A percentile compares a stretch with the other conserved stretches of the same genome.
These are phyloP conservation scores for Archilochus colubris DNA, from an alignment of 2,113 vertebrate species.

Conservation along the genomic window DNA sequence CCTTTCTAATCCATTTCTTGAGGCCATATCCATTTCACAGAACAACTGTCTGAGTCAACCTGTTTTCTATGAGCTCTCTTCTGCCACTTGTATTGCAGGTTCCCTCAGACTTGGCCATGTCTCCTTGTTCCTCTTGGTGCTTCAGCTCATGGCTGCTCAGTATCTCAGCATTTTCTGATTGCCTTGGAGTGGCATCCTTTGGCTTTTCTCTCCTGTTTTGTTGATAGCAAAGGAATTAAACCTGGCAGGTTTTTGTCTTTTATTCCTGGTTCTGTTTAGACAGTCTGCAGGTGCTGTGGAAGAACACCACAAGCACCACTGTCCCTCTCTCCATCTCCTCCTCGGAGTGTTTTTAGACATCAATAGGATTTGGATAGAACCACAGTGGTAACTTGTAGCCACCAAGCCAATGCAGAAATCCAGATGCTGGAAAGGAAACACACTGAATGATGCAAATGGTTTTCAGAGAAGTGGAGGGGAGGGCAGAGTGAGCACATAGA, in stretches of 20 bases:
- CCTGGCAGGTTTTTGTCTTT: background rate
- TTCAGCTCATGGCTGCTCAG: background rate
- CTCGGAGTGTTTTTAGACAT: background rate
- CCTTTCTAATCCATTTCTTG: background rate
- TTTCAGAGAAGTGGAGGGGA: background rate
- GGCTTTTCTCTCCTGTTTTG: background rate
- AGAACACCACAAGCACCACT: background rate
- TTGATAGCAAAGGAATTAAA: background rate
- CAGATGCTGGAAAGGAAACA: background rate
- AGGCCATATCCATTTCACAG: background rate
- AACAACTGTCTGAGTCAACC: background rate
- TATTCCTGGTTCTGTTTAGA: background rate
- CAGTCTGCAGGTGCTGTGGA: background rate
- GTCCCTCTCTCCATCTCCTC: background rate
- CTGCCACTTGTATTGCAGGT: background rate
- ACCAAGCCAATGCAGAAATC: background rate
- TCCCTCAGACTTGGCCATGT: accelerated
- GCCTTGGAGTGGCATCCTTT: background rate
- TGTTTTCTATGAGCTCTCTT: background rate
- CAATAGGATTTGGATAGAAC: background rate
- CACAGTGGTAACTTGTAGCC: background rate
- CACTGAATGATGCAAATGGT: background rate
- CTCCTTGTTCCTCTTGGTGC: background rate
- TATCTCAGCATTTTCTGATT: background rate
- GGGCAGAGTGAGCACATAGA: background rate